Evolutionary conservation across 2,113 vertebrate genomes (phyloP).

Genomic region (Pandion haliaetus): DNA sequence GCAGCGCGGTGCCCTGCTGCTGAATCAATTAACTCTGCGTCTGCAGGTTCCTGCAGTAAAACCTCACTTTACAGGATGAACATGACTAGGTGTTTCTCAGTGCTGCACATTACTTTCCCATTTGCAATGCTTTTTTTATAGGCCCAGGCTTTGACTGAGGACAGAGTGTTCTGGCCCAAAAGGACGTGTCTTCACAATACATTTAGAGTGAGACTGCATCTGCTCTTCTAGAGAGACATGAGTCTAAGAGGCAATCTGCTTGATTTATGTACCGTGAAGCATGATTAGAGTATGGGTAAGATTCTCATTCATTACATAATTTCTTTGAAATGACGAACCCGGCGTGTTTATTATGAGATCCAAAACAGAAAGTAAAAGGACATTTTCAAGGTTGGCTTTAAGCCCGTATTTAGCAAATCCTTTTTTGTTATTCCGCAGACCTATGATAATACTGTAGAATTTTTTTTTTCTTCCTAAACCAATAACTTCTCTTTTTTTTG

Average conservation of each 20-base stretch:
- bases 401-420: neutral
- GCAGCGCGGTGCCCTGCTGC: neutral
- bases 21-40: neutral
- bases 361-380: neutral
- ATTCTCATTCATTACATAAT: conserved; percentile 13
- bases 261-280: conserved; percentile 45
- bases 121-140: neutral
- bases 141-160: neutral
- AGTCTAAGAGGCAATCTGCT: conserved; percentile 47
- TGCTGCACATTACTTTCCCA: neutral
- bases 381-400: neutral
- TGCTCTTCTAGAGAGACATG: neutral
- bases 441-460: neutral
- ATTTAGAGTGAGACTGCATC: neutral
- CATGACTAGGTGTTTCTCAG: neutral
- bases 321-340: neutral
- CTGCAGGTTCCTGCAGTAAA: neutral
- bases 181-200: neutral
- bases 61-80: neutral
- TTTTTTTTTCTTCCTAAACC: neutral
- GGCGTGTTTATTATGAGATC: neutral
- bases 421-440: neutral
- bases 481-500: fast-evolving
- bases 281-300: neutral
- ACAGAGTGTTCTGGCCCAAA: neutral